A percentile compares a stretch with the other conserved stretches of the same genome.
Conservation (phyloP, 2,113 vertebrate species). For the Dicerorhinus sumatrensis region DNA sequence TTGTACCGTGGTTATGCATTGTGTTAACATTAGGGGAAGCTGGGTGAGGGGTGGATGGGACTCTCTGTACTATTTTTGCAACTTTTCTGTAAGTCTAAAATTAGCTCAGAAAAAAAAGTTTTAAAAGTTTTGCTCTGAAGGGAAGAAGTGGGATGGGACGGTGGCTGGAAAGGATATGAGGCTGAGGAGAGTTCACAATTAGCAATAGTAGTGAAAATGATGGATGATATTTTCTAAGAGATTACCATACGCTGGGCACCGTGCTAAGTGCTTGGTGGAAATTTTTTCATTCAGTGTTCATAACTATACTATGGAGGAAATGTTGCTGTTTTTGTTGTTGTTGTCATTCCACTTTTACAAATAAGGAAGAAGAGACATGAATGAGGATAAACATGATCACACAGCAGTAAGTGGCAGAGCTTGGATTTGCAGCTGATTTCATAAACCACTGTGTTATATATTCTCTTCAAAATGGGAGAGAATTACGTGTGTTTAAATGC, state of each 20-base stretch:
- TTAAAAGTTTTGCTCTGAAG: not conserved
- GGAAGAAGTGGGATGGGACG: not conserved
- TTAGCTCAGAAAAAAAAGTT: not conserved
- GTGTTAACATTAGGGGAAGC: not conserved
- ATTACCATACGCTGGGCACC: not conserved
- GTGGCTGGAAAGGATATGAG: not conserved
- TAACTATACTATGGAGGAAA: not conserved
- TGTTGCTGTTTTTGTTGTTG: not conserved
- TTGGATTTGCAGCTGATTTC: not conserved
- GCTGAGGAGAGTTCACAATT: not conserved
- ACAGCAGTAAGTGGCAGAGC: not conserved
- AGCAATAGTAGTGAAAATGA: not conserved
- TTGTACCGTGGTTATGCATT: not conserved
- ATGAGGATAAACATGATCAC: not conserved
- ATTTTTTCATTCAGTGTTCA: not conserved
- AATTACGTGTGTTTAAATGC: not conserved
- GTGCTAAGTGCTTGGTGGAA: not conserved
- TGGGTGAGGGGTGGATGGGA: not conserved
- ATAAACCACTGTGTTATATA: not conserved
- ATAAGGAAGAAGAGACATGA: not conserved
- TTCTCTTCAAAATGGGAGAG: conserved; percentile 3
- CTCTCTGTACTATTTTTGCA: not conserved
- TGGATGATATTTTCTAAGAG: conserved; percentile 3
- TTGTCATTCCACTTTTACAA: not conserved
- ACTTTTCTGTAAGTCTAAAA: conserved; percentile 38